phyloP scores from a whole-genome alignment of 2,888 invertebrate species.

The Drosophila eohydei region DNA sequence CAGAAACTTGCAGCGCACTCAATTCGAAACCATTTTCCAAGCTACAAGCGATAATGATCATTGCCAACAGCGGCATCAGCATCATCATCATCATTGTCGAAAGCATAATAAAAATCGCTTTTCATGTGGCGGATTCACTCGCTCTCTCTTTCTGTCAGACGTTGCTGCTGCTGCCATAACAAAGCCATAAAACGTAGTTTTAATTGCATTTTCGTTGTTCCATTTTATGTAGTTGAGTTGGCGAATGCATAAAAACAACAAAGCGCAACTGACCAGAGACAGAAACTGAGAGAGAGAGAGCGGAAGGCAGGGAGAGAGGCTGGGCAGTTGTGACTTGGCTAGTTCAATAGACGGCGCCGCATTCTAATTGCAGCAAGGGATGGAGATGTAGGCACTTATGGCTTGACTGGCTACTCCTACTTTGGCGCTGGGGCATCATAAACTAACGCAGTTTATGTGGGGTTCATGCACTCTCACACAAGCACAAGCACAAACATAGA shows the following conservation, averaged over 20 bases:
- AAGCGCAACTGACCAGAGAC: constrained; percentile 56
- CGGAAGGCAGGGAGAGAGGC: not conserved
- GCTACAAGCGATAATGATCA: constrained; percentile 39
- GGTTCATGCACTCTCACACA: constrained; percentile 69
- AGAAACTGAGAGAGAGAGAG: constrained; percentile 2
- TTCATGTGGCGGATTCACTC: constrained; percentile 63
- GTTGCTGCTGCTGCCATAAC: constrained; percentile 68
- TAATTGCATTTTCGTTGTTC: constrained; percentile 85
- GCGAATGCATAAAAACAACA: constrained; percentile 80
- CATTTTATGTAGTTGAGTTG: constrained; percentile 83
- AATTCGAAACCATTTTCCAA: constrained; percentile 63
- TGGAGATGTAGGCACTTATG: constrained; percentile 72
- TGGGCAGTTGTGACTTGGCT: constrained; percentile 33
- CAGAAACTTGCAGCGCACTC: constrained; percentile 54
- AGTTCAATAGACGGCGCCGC: constrained; percentile 76
- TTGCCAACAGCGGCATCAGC: constrained; percentile 44
- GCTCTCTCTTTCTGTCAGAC: constrained; percentile 5
- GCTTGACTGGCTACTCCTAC: constrained; percentile 56
- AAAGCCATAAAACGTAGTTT: constrained; percentile 85
- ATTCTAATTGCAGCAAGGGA: constrained; percentile 71
- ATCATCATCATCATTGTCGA: constrained; percentile 41
- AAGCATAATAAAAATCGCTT: constrained; percentile 81
- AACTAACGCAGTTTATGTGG: constrained; percentile 76
- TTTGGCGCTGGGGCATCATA: constrained; percentile 65
- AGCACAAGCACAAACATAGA: constrained; percentile 3